These are phyloP conservation scores for Stylophora pistillata DNA, from an alignment of 64 coral and sea anemone genomes.

Conservation along the genomic window DNA sequence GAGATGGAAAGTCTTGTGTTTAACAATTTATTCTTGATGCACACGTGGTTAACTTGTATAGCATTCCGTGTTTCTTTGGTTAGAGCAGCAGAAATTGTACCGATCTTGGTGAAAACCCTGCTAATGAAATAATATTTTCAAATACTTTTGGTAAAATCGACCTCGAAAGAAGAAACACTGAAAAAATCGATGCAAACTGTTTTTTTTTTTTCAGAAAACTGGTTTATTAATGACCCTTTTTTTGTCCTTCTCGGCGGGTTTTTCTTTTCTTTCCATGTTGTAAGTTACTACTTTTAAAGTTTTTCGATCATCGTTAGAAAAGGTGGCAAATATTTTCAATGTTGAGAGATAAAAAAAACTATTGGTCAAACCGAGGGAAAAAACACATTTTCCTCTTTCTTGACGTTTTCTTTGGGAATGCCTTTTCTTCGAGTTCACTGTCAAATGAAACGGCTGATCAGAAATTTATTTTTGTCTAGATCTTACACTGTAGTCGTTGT, in stretches of 20 bases:
- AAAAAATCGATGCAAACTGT: not conserved
- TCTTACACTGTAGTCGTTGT: no score
- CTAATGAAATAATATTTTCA: no score
- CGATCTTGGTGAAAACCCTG: no score
- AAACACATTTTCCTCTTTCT: no score
- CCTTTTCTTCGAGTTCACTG: no score
- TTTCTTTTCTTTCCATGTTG: not conserved
- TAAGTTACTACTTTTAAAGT: not conserved
- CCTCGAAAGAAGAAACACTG: not conserved
- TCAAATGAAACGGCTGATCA: no score
- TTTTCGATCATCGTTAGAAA: not conserved
- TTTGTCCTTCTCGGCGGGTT: not conserved
- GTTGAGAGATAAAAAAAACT: no score
- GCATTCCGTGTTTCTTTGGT: not conserved
- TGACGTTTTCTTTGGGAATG: no score
- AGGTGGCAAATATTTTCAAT: not conserved
- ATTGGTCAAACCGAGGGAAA: no score
- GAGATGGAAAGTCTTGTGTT: constrained; percentile 6
- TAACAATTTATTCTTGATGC: not conserved
- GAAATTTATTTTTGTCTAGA: no score
- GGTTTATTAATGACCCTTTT: not conserved
- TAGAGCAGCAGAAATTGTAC: no score
- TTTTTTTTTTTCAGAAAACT: not conserved
- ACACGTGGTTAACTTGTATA: constrained; percentile 24
- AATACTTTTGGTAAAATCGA: not conserved